Percentiles rank a stretch among this genome's conserved stretches.
Evolutionary conservation across 2,888 invertebrate species (phyloP).

Genomic region (Metopia argyrocephala): DNA sequence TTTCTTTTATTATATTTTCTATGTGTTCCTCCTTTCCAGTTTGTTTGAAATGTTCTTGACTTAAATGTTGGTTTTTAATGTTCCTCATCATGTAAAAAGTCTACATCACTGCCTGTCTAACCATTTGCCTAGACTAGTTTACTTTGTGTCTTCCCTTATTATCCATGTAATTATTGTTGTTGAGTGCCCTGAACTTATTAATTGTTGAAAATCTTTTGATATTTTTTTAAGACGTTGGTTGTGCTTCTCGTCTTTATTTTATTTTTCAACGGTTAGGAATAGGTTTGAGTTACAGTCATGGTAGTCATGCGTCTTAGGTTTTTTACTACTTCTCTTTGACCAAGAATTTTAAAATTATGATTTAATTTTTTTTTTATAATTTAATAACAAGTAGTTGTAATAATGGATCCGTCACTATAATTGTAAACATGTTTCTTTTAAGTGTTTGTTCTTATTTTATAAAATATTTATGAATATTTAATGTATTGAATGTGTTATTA

Average conservation of each 20-base stretch:
- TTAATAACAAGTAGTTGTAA: constrained; percentile 37
- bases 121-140: no score
- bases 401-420: constrained; percentile 18
- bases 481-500: neutral
- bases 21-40: neutral
- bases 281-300: constrained; percentile 8
- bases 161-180: neutral
- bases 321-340: constrained; percentile 49
- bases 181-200: constrained; percentile 37
- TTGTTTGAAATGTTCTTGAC: neutral
- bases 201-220: constrained; percentile 53
- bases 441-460: neutral
- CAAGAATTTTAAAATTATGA: constrained; percentile 52
- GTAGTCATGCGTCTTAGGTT: constrained; percentile 17
- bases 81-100: constrained; percentile 17
- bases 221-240: constrained; percentile 3
- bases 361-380: constrained; percentile 57
- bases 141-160: neutral
- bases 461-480: constrained; percentile 28
- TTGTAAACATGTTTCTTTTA: constrained; percentile 34
- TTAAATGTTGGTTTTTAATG: neutral
- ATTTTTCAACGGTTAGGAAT: neutral
- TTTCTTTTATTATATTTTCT: neutral
- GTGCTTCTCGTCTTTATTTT: constrained; percentile 6
- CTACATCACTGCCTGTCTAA: constrained; percentile 43